Evolutionary conservation across 2,888 invertebrate genomes (phyloP).

Genomic region (Andricus quercusramuli): DNA sequence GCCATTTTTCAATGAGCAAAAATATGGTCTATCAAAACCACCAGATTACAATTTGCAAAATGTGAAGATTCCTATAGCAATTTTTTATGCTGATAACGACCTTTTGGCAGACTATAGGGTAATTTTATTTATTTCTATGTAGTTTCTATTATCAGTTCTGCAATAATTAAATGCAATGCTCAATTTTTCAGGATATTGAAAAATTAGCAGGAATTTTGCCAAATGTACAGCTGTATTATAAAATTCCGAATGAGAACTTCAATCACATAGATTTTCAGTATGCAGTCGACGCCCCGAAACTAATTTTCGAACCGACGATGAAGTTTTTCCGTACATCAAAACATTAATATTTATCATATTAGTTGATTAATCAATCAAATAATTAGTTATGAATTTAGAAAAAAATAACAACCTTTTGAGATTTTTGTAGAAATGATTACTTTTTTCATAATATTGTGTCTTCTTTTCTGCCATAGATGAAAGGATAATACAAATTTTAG

Average conservation of each 20-base stretch:
- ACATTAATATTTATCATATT: neutral
- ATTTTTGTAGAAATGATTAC: no score
- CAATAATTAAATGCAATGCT: neutral
- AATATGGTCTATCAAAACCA: constrained; percentile 81
- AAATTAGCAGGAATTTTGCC: constrained; percentile 80
- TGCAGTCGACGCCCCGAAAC: constrained; percentile 62
- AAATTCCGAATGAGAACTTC: constrained; percentile 64
- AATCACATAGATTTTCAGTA: constrained; percentile 69
- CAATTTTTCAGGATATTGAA: constrained; percentile 80
- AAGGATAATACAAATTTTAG: no score
- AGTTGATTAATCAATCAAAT: no score
- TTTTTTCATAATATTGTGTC: no score
- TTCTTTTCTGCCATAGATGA: no score
- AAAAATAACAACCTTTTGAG: neutral
- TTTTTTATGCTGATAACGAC: constrained; percentile 85
- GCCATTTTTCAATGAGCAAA: constrained; percentile 79
- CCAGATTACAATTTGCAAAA: constrained; percentile 82
- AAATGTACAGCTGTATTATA: constrained; percentile 73
- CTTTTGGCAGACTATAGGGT: constrained; percentile 81
- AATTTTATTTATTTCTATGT: constrained; percentile 30
- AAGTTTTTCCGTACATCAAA: constrained; percentile 47
- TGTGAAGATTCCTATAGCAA: constrained; percentile 82
- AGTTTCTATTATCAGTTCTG: neutral
- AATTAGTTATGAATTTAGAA: neutral
- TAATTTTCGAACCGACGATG: constrained; percentile 65